Evolutionary conservation across 2,888 invertebrate genomes (phyloP), one percentile per base, ranked within the genome.

Genomic region (Tenthredo notha): DNA sequence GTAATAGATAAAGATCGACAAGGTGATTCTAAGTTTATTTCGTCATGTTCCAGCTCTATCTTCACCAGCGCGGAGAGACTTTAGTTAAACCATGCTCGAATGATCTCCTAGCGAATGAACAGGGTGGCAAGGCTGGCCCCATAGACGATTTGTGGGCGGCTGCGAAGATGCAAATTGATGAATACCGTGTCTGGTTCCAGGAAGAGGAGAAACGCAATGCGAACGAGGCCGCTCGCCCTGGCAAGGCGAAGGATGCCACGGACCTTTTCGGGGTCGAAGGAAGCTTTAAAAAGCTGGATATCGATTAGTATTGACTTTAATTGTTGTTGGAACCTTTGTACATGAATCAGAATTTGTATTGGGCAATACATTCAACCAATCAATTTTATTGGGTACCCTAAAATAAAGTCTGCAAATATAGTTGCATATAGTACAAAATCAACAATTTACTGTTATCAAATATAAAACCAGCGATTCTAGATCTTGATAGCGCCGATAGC

Each of bases 201-300:
- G 87, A 93, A 90, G 94, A 94, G 10, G 96, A 96, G 89, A 94
- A 94, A 86, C 94, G 92, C n/a, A 93, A 95, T 47, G 95, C 96
- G 2, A 94, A 94, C 84, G 96, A 96, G 87, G 93, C 95, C 2
- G 90, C 94, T 43, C 94, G 97, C 61, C 95, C 95, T 0, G 96
- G 96, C 37, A 96, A 96, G 87, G 95, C 95, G 67, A 96, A 96
- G 92, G 95, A 94, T 85, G 95, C 94, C 0, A 94, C 95, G 0
- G 95, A 95, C 86, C 92, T 96, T 10, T 94, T 96, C 87, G 96
- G 96, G 47, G 94, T 96, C 3, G 96, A 96, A 88, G 97, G 97
- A 29, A 96, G 96, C 90, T 97, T 97, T 90, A 96, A 96, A 91
- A 96, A 96, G 90, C 92, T 97, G 29, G 96, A 96, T 67, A 95